A percentile compares a stretch with the other conserved stretches of the same genome.
phyloP scores from a whole-genome alignment of 2,113 vertebrate species.

The Ictidomys tridecemlineatus region DNA sequence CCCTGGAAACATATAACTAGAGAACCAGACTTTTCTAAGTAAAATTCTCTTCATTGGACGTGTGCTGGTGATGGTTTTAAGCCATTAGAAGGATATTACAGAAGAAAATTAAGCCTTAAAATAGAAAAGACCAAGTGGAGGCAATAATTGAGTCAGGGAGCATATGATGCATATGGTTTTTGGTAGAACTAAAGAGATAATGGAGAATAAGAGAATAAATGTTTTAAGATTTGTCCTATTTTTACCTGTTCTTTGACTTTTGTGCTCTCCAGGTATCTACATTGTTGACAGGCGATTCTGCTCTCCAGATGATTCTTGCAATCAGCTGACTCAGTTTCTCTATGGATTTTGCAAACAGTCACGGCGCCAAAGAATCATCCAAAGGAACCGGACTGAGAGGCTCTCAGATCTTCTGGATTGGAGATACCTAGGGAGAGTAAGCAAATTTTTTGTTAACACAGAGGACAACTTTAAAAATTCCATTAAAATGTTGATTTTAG shows the following conservation, averaged over 20 bases:
- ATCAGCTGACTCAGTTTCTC: slow-evolving; percentile 97
- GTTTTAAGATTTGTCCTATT: neutral
- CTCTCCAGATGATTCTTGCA: slow-evolving; percentile 96
- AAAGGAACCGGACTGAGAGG: slow-evolving; percentile 96
- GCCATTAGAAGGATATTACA: neutral
- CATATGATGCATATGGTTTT: fast-evolving
- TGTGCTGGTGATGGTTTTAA: neutral
- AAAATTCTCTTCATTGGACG: neutral
- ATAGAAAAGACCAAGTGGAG: neutral
- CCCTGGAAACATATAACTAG: neutral
- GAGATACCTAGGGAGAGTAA: slow-evolving; percentile 96
- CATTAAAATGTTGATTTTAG: neutral
- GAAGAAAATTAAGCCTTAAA: neutral
- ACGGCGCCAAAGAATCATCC: slow-evolving; percentile 96
- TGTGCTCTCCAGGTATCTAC: slow-evolving; percentile 92
- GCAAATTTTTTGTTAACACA: slow-evolving; percentile 62
- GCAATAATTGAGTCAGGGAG: neutral
- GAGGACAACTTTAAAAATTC: neutral
- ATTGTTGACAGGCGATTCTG: slow-evolving; percentile 96
- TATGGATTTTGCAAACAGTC: slow-evolving; percentile 97
- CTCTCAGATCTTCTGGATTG: slow-evolving; percentile 97
- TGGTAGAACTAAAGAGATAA: neutral
- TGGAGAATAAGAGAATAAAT: neutral
- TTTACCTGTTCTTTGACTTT: neutral
- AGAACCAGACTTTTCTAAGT: neutral